phyloP scores from a whole-genome alignment of 2,113 vertebrate genomes.

The Carollia perspicillata region DNA sequence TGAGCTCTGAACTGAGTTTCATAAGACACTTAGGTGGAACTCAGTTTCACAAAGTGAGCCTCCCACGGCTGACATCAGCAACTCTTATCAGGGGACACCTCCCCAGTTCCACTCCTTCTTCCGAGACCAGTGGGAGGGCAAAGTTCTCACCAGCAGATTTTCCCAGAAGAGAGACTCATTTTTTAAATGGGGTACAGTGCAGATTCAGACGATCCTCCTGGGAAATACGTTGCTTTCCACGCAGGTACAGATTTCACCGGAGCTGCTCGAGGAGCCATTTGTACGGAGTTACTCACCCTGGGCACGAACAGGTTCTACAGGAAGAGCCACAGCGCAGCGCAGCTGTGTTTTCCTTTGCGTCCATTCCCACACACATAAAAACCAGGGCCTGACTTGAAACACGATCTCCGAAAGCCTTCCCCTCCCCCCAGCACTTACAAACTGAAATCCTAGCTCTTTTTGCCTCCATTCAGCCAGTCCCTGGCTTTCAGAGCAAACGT shows the following conservation, averaged over 20 bases:
- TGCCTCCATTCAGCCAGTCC: neutral
- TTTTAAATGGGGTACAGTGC: neutral
- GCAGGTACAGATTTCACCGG: neutral
- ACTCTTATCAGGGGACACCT: conserved; percentile 65
- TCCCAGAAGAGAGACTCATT: neutral
- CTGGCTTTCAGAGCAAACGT: neutral
- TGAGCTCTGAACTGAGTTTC: conserved; percentile 75
- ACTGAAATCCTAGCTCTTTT: conserved; percentile 23
- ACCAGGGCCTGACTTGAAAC: conserved; percentile 64
- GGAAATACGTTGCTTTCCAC: neutral
- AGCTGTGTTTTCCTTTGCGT: conserved; percentile 64
- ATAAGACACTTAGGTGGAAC: conserved; percentile 87
- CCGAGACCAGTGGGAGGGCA: fast-evolving
- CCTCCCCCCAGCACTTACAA: conserved; percentile 60
- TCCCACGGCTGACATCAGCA: conserved; percentile 87
- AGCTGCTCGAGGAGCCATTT: neutral
- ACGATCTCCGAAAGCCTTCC: conserved; percentile 55
- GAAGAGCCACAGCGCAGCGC: conserved; percentile 64
- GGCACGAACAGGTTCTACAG: conserved; percentile 78
- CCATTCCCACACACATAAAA: conserved; percentile 79
- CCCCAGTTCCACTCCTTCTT: conserved; percentile 66
- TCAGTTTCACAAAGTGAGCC: conserved; percentile 83
- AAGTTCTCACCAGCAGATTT: neutral
- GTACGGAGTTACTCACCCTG: neutral
- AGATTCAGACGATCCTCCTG: neutral